Conservation (phyloP, 2,888 invertebrate species). For the Adela reaumurella region DNA sequence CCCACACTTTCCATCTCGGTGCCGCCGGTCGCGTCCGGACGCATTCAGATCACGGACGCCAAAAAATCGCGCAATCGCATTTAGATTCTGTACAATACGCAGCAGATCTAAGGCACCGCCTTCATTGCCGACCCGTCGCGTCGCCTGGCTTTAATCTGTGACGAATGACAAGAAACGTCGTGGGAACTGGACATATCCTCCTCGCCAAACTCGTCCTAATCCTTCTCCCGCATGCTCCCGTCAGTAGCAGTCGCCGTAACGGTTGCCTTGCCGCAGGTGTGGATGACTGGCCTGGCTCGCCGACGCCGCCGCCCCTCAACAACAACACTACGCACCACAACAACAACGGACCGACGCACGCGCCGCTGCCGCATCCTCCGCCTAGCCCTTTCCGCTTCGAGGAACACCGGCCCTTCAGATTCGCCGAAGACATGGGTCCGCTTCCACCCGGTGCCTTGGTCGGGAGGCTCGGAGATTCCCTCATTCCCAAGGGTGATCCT, state of each 20-base stretch:
- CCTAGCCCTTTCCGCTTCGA: constrained; percentile 75
- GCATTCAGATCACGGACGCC: constrained; percentile 38
- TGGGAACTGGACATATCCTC: background rate
- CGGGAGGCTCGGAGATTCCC: constrained; percentile 80
- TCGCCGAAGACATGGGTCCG: constrained; percentile 76
- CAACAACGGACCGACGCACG: constrained; percentile 42
- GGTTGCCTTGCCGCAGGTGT: constrained; percentile 49
- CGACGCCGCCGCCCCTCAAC: constrained; percentile 48
- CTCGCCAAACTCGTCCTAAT: constrained; percentile 8
- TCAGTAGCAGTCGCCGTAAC: constrained; percentile 28
- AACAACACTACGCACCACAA: constrained; percentile 56
- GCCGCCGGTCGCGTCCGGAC: constrained; percentile 8
- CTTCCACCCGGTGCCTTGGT: constrained; percentile 78
- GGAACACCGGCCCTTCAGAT: constrained; percentile 76
- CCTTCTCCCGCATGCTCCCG: constrained; percentile 70
- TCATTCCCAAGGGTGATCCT: constrained; percentile 89
- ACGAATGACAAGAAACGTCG: constrained; percentile 8
- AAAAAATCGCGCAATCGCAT: constrained; percentile 17
- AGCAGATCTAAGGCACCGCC: constrained; percentile 28
- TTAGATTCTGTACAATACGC: constrained; percentile 27
- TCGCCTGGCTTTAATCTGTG: background rate
- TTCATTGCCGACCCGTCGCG: background rate
- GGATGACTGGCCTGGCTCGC: constrained; percentile 33
- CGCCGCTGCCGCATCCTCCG: constrained; percentile 45
- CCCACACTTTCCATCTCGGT: constrained; percentile 22